These are phyloP conservation scores for Rutilus rutilus DNA, from an alignment of 2,113 vertebrate species.

Conservation along the genomic window DNA sequence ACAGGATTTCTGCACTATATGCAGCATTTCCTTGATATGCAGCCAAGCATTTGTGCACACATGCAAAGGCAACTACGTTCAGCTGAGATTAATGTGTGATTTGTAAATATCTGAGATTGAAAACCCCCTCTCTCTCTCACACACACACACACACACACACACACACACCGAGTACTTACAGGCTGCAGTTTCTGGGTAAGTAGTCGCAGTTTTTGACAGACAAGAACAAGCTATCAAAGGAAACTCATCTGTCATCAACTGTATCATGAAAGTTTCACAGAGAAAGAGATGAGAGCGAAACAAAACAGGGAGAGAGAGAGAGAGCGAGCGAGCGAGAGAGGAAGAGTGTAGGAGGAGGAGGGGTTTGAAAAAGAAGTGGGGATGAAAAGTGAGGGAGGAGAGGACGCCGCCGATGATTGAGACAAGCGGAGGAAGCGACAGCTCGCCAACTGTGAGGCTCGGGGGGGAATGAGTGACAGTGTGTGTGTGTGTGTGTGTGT, in stretches of 20 bases:
- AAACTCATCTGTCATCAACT: conserved; percentile 71
- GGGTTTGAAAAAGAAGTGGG: conserved; percentile 45
- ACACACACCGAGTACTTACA: conserved; percentile 41
- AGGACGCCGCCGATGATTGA: conserved; percentile 53
- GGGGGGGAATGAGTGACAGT: conserved; percentile 65
- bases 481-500: not conserved
- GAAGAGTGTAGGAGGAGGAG: conserved; percentile 30
- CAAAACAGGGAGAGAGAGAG: conserved; percentile 29
- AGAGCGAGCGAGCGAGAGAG: conserved; percentile 23
- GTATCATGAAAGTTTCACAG: conserved; percentile 64
- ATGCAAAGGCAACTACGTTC: not conserved
- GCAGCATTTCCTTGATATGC: conserved; percentile 11
- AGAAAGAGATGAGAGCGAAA: conserved; percentile 55
- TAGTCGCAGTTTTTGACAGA: conserved; percentile 50
- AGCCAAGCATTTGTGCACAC: conserved; percentile 6
- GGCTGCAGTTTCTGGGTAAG: conserved; percentile 48
- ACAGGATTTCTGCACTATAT: not conserved
- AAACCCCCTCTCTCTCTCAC: not conserved
- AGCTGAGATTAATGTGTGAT: not conserved
- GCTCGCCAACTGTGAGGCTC: conserved; percentile 44
- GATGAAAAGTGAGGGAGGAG: conserved; percentile 15
- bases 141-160: conserved; percentile 21
- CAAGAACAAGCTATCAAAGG: conserved; percentile 64
- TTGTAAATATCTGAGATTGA: not conserved
- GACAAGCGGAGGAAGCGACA: conserved; percentile 28